A percentile compares a stretch with the other conserved stretches of the same genome.
Conservation (phyloP, 1,140 invertebrate genomes). For the Neodiprion lecontei region DNA sequence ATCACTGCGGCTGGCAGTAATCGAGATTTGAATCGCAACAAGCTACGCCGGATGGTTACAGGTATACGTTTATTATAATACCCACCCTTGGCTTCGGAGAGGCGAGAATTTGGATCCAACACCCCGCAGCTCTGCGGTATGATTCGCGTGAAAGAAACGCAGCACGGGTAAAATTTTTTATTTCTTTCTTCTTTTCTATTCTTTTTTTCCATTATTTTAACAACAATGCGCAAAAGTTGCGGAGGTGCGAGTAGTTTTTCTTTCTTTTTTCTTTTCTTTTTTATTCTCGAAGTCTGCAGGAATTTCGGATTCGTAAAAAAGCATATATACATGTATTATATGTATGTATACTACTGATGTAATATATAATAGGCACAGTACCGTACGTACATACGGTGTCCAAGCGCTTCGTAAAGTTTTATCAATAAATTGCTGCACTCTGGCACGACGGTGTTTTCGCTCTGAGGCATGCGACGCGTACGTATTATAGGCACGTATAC, state of each 20-base stretch:
- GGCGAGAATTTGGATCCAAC: too few relatives aligned
- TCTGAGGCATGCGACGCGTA: not conserved
- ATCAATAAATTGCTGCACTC: not conserved
- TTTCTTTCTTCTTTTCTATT: too few relatives aligned
- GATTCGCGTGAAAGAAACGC: too few relatives aligned
- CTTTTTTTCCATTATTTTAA: too few relatives aligned
- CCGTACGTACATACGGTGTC: not conserved
- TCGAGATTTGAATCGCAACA: slow-evolving; percentile 1
- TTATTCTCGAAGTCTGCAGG: not conserved
- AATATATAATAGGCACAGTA: too few relatives aligned
- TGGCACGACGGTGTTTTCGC: not conserved
- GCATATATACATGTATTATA: not conserved
- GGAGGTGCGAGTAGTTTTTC: not conserved
- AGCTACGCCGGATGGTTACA: not conserved
- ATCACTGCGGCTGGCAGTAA: not conserved
- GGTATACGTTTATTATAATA: not conserved
- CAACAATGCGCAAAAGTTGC: not conserved
- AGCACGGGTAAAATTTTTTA: too few relatives aligned
- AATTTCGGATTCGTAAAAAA: not conserved
- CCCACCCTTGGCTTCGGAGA: too few relatives aligned
- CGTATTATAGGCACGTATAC: not conserved
- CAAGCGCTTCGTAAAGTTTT: not conserved
- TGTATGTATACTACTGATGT: too few relatives aligned
- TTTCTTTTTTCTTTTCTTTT: not conserved
- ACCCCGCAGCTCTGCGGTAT: too few relatives aligned